Evolutionary conservation across 2,797 vertebrate genomes (phyloP), one percentile per base, ranked within the genome.

Genomic region (Echeneis naucrates): DNA sequence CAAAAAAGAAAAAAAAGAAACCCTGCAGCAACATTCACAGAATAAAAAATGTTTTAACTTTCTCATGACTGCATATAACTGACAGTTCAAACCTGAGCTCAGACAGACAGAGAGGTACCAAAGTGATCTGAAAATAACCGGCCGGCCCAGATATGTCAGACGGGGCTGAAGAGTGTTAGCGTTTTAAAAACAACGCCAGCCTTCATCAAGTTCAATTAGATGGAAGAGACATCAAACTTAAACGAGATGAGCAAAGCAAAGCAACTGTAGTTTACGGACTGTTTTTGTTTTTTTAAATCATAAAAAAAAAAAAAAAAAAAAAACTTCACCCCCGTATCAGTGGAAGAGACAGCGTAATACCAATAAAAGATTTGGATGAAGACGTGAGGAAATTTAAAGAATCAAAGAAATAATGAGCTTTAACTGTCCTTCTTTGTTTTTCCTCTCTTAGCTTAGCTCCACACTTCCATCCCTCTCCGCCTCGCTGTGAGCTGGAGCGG

Each of bases 131-230:
- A 78, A 92, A 89, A 90, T 86, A 89, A 83, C 78, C 48, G 35
- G 42, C 78, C 77, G 84, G 82, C 88, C 85, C 85, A 89, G 84
- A 90, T 85, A 75, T 73, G 89, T 89, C 89, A 91, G 81, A 57
- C 0, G 47, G 42, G 78, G 82, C 87, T 88, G 80, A 87, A 85
- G 87, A 80, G 44, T 70, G 77, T 84, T 79, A 30, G 21, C 30
- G 5, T 74, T n/a, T n/a, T 6, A 58, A 80, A 76, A 89, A 85
- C 78, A 87, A 84, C 44, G 65, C 19, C 83, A 69, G 76, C 80
- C 81, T 84, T 89, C 77, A 90, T 91, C 84, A 87, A 82, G 76
- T 87, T 83, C 82, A 85, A 86, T 87, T 87, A 80, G 79, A 78
- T 1, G 70, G 75, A 87, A 72, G 76, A 90, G 80, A 79, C 82